phyloP scores from a whole-genome alignment of 2,113 vertebrate genomes.

The Anolis sagrei region DNA sequence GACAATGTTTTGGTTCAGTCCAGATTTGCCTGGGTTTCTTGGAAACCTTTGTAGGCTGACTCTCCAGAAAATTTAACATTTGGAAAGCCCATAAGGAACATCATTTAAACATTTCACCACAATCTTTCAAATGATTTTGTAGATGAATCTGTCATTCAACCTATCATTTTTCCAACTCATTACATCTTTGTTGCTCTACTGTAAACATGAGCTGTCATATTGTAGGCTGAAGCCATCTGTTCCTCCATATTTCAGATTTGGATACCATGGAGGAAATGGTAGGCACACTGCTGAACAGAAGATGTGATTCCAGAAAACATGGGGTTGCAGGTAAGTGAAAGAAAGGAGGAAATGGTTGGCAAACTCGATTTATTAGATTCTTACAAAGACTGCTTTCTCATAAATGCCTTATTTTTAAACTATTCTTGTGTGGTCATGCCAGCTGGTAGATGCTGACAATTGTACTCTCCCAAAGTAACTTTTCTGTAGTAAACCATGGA shows the following conservation, averaged over 20 bases:
- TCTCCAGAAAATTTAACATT: neutral
- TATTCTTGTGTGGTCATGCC: neutral
- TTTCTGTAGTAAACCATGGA: too few species aligned
- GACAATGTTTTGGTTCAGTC: neutral
- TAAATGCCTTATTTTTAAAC: neutral
- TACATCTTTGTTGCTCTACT: neutral
- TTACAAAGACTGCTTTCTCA: neutral
- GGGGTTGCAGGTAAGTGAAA: conserved; percentile 52
- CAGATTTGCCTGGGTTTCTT: neutral
- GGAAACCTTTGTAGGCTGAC: neutral
- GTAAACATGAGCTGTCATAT: neutral
- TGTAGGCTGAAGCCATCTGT: neutral
- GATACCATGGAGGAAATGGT: conserved; percentile 69
- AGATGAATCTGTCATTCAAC: neutral
- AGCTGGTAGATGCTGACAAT: neutral
- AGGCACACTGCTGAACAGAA: conserved; percentile 64
- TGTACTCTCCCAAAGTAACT: neutral
- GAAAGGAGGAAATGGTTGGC: neutral
- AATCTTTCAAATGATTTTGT: neutral
- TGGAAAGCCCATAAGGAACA: neutral
- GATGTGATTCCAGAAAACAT: conserved; percentile 52
- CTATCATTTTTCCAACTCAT: neutral
- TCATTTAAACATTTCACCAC: neutral
- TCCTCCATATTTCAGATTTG: conserved; percentile 36
- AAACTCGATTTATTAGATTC: neutral